Base-by-base conservation (phyloP, 2,888 invertebrate genomes). In the Trachelus tabidus region DNA sequence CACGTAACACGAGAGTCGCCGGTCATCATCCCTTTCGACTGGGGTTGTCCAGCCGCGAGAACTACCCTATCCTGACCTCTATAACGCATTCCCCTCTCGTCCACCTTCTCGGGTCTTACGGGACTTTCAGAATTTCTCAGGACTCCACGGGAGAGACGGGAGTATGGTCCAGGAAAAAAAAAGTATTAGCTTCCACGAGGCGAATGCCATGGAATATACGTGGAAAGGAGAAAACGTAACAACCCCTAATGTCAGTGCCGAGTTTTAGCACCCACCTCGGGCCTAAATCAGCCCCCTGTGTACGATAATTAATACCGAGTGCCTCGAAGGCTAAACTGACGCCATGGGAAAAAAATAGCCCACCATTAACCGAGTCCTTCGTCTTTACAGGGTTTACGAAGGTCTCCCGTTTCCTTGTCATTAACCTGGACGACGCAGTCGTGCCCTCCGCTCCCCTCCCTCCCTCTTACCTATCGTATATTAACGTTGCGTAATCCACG, bases 271-370 rank as follows among this genome's bases (percentile, higher is more conserved):
- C 23, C 56, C 23, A 23, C 23, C 23, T 23, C 15, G 56, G 23
- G 56, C 23, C 23, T 23, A 23, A 23, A 23, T 9, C 23, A 56
- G 23, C 56, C 56, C 23, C 56, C 56, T 56, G 30, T 34, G 6
- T 15, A 69, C 68, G 75, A 75, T 75, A 75, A 75, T 75, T 75
- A 68, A 75, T 75, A 69, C 75, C 68, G 37, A 73, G 56, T 56
- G 56, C 56, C 23, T 2, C 56, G 23, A 23, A 56, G 56, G 56
- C 56, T 56, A 56, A 56, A 56, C 56, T 56, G 23, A 56, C 56
- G 56, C 56, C 23, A 23, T 9, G 9, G 23, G 56, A 23, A 56
- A 56, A 56, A 56, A 56, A 56, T 56, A 56, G 56, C 56, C 56
- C 56, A 23, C 56, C 56, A 56, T 56, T 56, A 56, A 56, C 56